These are phyloP conservation scores for Itoplectis maculator DNA, from an alignment of 2,888 invertebrate species.

Conservation along the genomic window DNA sequence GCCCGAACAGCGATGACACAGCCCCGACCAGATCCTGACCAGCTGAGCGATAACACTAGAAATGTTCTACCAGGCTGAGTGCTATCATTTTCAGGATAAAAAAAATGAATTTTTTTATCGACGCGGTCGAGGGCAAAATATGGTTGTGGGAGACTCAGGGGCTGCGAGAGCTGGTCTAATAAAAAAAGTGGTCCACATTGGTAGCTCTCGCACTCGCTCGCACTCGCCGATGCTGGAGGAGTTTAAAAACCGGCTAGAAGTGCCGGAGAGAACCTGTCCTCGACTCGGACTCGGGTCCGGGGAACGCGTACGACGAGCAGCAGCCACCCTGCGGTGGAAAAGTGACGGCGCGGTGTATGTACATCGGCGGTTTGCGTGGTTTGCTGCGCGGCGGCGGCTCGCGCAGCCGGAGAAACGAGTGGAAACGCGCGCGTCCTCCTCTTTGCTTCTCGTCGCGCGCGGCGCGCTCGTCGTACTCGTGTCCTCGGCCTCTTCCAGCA, in stretches of 20 bases:
- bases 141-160: background rate
- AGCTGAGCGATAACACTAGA: too few relatives aligned
- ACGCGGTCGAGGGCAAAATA: background rate
- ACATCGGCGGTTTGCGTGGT: too few relatives aligned
- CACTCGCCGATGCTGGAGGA: background rate
- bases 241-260: slow-evolving; percentile 38
- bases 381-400: slow-evolving; percentile 10
- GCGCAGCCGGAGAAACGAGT: slow-evolving; percentile 1
- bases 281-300: slow-evolving; percentile 50
- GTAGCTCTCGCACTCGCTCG: background rate
- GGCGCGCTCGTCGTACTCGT: background rate
- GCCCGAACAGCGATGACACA: too few relatives aligned
- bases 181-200: slow-evolving; percentile 30
- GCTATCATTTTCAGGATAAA: too few relatives aligned
- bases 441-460: slow-evolving; percentile 38
- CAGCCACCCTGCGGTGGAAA: slow-evolving; percentile 59
- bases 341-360: slow-evolving; percentile 28
- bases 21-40: too few relatives aligned
- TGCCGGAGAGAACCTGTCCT: slow-evolving; percentile 62
- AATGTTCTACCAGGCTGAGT: too few relatives aligned
- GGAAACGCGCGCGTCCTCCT: slow-evolving; percentile 43
- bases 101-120: too few relatives aligned
- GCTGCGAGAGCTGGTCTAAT: background rate
- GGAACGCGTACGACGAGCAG: slow-evolving; percentile 46
- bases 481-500: slow-evolving; percentile 39